Base-by-base conservation (phyloP, 2,113 vertebrate genomes). In the Platichthys flesus region DNA sequence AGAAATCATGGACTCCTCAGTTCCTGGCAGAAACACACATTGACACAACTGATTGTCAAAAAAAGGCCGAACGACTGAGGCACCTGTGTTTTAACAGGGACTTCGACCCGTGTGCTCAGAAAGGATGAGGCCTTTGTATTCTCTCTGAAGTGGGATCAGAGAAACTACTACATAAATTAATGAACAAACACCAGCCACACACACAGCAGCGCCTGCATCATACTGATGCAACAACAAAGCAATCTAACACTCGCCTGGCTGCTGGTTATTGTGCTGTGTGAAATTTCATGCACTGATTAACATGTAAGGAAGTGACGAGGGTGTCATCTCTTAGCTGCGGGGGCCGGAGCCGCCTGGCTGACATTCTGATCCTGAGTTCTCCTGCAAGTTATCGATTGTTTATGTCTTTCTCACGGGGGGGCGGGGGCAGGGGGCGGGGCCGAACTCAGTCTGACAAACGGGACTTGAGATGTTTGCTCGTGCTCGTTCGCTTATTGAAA, bases 211-310 rank as follows among this genome's bases (percentile, higher is more conserved):
- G 75, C 10, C 87, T 89, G 77, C 91, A 93, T 88, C 90, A 83
- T 76, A 87, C 90, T 95, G 94, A 95, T 88, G 94, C 93, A 95
- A 94, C 89, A 90, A 90, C 91, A 92, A 93, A 93, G 94, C 93
- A 95, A 94, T 86, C 83, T 56, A 78, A 74, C 74, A 84, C 76
- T 80, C 49, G 74, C 24, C 40, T 61, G 79, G 83, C 85, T 76
- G 69, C 85, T 86, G 81, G 71, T 81, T 84, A 79, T 80, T 84
- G 83, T 81, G 83, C 77, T 71, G 74, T 80, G 85, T 37, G 76
- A 78, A 80, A 85, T 85, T 87, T 79, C 79, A 85, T 86, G 83
- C 78, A 71, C 82, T 89, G 92, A 94, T 93, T 92, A 93, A 86
- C 87, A 84, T 81, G 86, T 85, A 80, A 85, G 85, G 67, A 79